Evolutionary conservation across 2,888 invertebrate genomes (phyloP).

Genomic region (Dendrolimus pini): DNA sequence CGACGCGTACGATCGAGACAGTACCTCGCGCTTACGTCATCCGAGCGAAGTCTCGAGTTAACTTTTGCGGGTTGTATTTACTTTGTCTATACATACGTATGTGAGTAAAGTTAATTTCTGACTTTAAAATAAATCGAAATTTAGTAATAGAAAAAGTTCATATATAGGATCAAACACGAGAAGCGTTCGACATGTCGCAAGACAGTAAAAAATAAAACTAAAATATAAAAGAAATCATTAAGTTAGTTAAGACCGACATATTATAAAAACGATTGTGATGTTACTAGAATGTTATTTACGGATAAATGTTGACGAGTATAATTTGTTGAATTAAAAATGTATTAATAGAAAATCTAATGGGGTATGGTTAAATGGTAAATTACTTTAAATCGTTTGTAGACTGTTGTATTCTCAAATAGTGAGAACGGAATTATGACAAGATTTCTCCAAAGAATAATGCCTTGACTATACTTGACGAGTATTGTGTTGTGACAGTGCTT

Average conservation of each 20-base stretch:
- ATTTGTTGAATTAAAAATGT: slow-evolving; percentile 61
- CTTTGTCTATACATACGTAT: no score
- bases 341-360: slow-evolving; percentile 21
- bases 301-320: slow-evolving; percentile 60
- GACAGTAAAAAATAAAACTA: slow-evolving; percentile 45
- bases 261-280: slow-evolving; percentile 69
- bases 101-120: no score
- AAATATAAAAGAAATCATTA: slow-evolving; percentile 38
- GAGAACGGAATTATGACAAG: no score
- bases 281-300: slow-evolving; percentile 59
- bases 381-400: not conserved
- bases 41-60: no score
- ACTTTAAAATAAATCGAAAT: no score
- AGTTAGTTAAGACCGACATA: slow-evolving; percentile 54
- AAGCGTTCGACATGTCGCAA: slow-evolving; percentile 33
- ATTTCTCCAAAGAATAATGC: not conserved
- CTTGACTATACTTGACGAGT: not conserved
- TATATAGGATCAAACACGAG: slow-evolving; percentile 10
- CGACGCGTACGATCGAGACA: no score
- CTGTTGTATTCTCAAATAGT: no score
- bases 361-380: not conserved
- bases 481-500: not conserved
- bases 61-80: no score
- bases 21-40: no score
- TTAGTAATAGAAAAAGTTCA: no score